phyloP scores from a whole-genome alignment of 2,888 invertebrate species.

The Sphinx pinastri region DNA sequence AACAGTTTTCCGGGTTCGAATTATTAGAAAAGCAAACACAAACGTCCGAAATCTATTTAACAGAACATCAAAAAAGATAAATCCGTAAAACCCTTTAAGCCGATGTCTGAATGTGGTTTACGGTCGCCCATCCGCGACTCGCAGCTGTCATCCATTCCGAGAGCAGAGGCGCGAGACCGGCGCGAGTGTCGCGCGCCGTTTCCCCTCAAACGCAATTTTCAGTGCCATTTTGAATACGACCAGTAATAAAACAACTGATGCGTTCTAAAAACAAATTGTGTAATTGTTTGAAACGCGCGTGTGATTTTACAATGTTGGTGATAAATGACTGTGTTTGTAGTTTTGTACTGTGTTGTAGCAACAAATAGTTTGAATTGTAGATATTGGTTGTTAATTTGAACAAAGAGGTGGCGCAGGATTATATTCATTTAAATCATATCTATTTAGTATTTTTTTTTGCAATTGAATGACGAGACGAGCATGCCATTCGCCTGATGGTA shows the following conservation, averaged over 20 bases:
- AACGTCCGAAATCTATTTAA: neutral
- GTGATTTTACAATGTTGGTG: conserved; percentile 37
- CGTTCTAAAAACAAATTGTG: conserved; percentile 77
- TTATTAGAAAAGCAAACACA: neutral
- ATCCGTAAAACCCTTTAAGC: conserved; percentile 18
- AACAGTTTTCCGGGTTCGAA: too few relatives aligned
- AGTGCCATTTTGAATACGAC: conserved; percentile 78
- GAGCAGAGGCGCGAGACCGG: conserved; percentile 61
- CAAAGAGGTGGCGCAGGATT: too few relatives aligned
- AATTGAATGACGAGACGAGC: too few relatives aligned
- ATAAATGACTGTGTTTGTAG: neutral
- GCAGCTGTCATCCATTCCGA: conserved; percentile 34
- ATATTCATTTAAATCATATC: too few relatives aligned
- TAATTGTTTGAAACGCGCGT: conserved; percentile 63
- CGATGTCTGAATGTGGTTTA: conserved; percentile 16
- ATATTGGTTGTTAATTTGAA: too few relatives aligned
- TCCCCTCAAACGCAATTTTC: conserved; percentile 71
- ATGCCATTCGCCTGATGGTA: too few relatives aligned
- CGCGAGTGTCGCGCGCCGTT: conserved; percentile 71
- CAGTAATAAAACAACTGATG: conserved; percentile 68
- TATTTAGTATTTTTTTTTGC: too few relatives aligned
- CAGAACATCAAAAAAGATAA: conserved; percentile 8
- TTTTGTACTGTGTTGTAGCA: too few relatives aligned
- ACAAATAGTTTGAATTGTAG: too few relatives aligned
- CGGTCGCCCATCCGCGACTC: conserved; percentile 9